Evolutionary conservation across 1,140 invertebrate species (phyloP).

Genomic region (Drosophila sproati): DNA sequence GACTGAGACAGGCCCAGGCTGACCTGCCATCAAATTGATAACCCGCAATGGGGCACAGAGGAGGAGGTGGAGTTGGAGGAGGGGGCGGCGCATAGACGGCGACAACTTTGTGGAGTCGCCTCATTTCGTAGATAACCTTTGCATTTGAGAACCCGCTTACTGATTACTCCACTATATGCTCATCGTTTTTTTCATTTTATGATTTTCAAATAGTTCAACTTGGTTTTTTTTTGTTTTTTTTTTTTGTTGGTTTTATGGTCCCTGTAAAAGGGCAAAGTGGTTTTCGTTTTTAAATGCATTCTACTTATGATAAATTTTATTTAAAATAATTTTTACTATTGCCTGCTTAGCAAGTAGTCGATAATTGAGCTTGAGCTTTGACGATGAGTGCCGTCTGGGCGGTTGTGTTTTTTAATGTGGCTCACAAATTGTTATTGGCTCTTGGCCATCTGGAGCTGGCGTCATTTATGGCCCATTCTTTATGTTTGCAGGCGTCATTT

Average conservation of each 20-base stretch:
- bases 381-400: constrained; percentile 4
- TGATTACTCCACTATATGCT: constrained; percentile 42
- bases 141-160: constrained; percentile 29
- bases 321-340: constrained; percentile 45
- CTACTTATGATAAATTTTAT: constrained; percentile 52
- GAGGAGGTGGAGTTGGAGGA: not conserved
- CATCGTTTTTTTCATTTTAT: constrained; percentile 27
- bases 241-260: not conserved
- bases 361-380: constrained; percentile 31
- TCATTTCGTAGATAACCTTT: constrained; percentile 55
- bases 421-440: constrained; percentile 45
- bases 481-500: constrained; percentile 39
- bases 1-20: not conserved
- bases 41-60: constrained; percentile 40
- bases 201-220: constrained; percentile 10
- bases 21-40: constrained; percentile 76
- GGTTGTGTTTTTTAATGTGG: constrained; percentile 2
- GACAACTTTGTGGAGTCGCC: constrained; percentile 53
- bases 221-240: constrained; percentile 11
- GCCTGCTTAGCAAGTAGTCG: constrained; percentile 37
- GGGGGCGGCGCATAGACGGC: constrained; percentile 25
- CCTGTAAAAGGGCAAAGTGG: constrained; percentile 60
- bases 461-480: constrained; percentile 53
- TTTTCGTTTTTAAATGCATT: constrained; percentile 58
- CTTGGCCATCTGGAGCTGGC: constrained; percentile 20